A percentile compares a stretch with the other conserved stretches of the same genome.
These are phyloP conservation scores for Corapipo altera DNA, from an alignment of 2,113 vertebrate species.

Conservation along the genomic window DNA sequence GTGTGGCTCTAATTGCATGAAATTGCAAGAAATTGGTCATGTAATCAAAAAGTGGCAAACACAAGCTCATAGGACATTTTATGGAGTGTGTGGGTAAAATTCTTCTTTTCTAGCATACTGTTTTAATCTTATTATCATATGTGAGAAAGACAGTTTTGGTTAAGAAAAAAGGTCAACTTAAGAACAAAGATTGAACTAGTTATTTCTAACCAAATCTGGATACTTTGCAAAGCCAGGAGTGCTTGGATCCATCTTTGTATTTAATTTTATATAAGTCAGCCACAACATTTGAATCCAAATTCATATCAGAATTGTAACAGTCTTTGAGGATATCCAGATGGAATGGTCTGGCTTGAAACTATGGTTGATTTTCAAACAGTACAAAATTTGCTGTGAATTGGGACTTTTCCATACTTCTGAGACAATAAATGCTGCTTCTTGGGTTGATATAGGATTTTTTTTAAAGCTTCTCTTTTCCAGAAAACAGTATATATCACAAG, in stretches of 20 bases:
- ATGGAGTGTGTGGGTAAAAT: accelerated
- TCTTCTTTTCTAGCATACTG: not conserved
- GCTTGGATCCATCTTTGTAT: not conserved
- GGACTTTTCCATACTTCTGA: not conserved
- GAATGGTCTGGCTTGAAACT: not conserved
- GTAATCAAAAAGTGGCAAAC: not conserved
- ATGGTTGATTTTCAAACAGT: not conserved
- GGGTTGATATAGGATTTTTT: not conserved
- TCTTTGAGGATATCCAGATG: slow-evolving; percentile 3
- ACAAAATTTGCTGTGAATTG: not conserved
- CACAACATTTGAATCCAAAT: slow-evolving; percentile 30
- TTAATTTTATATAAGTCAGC: slow-evolving; percentile 1
- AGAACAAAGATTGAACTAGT: not conserved
- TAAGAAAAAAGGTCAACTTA: not conserved
- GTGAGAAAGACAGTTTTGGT: not conserved
- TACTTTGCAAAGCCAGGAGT: not conserved
- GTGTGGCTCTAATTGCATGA: not conserved
- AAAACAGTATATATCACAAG: not conserved
- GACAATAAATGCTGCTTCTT: slow-evolving; percentile 8
- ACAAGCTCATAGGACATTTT: not conserved
- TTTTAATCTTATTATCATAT: not conserved
- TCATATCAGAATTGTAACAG: not conserved
- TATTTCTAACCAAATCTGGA: not conserved
- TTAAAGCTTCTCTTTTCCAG: not conserved
- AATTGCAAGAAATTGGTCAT: not conserved